Conservation (phyloP, 35 echinoderm and acorn worm species). For the Diadema setosum region DNA sequence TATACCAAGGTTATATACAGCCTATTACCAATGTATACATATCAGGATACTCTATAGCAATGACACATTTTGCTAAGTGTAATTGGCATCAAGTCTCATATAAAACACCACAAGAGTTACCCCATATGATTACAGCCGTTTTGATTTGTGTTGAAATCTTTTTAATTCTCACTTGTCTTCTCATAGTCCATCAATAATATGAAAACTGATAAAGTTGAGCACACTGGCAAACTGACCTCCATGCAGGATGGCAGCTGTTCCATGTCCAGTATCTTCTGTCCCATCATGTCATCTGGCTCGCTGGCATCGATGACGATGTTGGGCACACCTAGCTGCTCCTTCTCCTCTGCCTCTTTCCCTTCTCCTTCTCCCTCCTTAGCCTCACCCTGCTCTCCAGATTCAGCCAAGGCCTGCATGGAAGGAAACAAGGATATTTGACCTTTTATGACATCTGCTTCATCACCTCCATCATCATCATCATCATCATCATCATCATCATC, state of each 20-base stretch:
- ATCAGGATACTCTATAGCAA: too few species aligned
- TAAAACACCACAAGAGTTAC: too few species aligned
- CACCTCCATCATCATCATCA: neutral
- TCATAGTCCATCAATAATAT: too few species aligned
- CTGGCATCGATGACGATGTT: slow-evolving; percentile 97
- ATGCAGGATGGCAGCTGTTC: slow-evolving; percentile 49
- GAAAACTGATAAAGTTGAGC: too few species aligned
- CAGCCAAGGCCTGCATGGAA: slow-evolving; percentile 64
- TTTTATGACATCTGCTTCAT: too few species aligned
- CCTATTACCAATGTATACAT: too few species aligned
- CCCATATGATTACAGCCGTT: too few species aligned
- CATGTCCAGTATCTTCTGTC: slow-evolving; percentile 47
- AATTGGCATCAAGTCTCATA: too few species aligned
- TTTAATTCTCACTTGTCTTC: too few species aligned
- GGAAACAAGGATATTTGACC: neutral
- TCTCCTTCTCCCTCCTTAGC: slow-evolving; percentile 36
- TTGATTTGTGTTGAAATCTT: too few species aligned
- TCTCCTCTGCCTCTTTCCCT: slow-evolving; percentile 54
- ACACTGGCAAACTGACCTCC: slow-evolving; percentile 40
- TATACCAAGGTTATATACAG: too few species aligned
- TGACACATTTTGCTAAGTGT: too few species aligned
- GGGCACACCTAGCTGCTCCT: slow-evolving; percentile 80
- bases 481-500: neutral
- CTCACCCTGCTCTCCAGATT: slow-evolving; percentile 58
- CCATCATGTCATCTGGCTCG: slow-evolving; percentile 64